A percentile compares a stretch with the other conserved stretches of the same genome.
Evolutionary conservation across 2,888 invertebrate genomes (phyloP).

Genomic region (Diaperis boleti): DNA sequence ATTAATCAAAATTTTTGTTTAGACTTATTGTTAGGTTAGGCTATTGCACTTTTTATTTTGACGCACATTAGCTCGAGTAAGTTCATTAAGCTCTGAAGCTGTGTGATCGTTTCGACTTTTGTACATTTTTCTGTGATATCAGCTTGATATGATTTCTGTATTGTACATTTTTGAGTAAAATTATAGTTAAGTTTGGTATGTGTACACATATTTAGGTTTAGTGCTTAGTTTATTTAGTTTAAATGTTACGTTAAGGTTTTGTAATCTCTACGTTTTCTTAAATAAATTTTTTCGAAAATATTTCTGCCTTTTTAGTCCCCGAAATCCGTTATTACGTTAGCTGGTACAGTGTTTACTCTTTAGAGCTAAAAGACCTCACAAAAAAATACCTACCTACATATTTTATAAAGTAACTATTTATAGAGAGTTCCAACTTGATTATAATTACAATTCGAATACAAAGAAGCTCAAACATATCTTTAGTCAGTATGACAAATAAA

Average conservation of each 20-base stretch:
- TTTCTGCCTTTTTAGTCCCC: no score
- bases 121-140: conserved; percentile 64
- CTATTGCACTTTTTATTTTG: conserved; percentile 39
- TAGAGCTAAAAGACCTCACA: no score
- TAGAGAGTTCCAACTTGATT: no score
- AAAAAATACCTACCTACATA: no score
- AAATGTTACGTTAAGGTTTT: background rate
- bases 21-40: conserved; percentile 36
- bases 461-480: no score
- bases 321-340: no score
- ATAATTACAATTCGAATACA: no score
- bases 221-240: conserved; percentile 1
- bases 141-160: conserved; percentile 61
- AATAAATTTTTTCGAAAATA: conserved; percentile 6
- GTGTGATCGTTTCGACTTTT: conserved; percentile 59
- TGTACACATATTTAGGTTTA: conserved; percentile 14
- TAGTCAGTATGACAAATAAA: no score
- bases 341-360: no score
- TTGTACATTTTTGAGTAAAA: conserved; percentile 42
- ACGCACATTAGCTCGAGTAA: conserved; percentile 51
- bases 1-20: conserved; percentile 44
- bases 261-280: background rate
- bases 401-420: no score
- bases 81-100: conserved; percentile 60
- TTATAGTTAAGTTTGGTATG: conserved; percentile 36